Conservation (phyloP, 1,140 invertebrate species). For the Lepidurus packardi region DNA sequence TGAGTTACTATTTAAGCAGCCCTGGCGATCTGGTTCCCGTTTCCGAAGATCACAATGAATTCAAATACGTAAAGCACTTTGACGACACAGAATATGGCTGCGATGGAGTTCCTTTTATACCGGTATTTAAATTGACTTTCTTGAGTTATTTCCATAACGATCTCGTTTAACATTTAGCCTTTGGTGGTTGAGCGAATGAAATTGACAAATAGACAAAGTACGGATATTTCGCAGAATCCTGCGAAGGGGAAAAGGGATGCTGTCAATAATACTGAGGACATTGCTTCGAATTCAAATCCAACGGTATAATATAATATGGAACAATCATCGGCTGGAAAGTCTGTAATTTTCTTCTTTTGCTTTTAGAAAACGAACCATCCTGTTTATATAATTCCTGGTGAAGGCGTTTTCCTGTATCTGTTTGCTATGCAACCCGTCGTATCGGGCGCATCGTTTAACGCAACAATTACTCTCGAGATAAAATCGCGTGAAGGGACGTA, state of each 20-base stretch:
- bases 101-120: constrained; percentile 24
- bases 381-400: constrained; percentile 37
- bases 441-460: constrained; percentile 43
- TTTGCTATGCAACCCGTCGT: constrained; percentile 40
- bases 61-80: not conserved
- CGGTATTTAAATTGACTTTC: constrained; percentile 19
- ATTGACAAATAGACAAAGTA: not conserved
- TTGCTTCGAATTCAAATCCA: not conserved
- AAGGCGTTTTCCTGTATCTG: constrained; percentile 50
- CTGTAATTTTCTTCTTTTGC: not conserved
- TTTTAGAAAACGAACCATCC: constrained; percentile 25
- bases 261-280: not conserved
- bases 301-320: not conserved
- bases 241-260: not conserved
- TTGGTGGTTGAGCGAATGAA: not conserved
- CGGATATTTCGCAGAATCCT: not conserved
- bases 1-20: constrained; percentile 22
- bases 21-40: constrained; percentile 24
- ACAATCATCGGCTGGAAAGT: not conserved
- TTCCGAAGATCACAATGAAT: constrained; percentile 23
- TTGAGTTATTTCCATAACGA: not conserved
- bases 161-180: not conserved
- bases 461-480: constrained; percentile 58
- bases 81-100: not conserved
- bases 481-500: constrained; percentile 57